Base-by-base conservation (phyloP, 2,113 vertebrate genomes). In the Lutjanus erythropterus region DNA sequence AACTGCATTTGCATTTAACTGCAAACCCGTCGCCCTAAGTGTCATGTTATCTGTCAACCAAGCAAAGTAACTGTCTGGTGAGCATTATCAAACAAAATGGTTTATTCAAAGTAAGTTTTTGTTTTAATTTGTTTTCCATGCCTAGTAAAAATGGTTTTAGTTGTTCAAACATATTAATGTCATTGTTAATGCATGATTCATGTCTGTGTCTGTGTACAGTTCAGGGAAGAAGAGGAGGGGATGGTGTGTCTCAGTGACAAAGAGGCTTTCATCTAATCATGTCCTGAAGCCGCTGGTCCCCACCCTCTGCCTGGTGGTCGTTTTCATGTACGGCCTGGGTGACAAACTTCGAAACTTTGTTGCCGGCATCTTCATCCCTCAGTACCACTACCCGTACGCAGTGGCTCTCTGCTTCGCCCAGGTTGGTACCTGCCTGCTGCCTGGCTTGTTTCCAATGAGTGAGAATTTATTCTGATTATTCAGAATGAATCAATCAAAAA, bases 341-440 rank as follows among this genome's bases (percentile, higher is more conserved):
- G 92, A 94, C 75, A 87, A 70, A 29, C 94, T 95, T 19, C 74
- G 86, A 29, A 87, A 86, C 78, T 95, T 96, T 84, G 90, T 96
- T 44, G 81, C 76, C 0, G 41, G 78, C 27, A 62, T 96, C 82
- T 95, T 96, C 79, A 88, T 96, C 73, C 90, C 94, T 8, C 95
- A 96, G 90, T 96, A 96, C 73, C 94, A 90, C 83, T 96, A 91
- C 80, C 91, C 91, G 0, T 95, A 92, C 33, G 81, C 79, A 12
- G 91, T 91, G 31, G 91, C 92, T 25, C 87, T 96, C 59, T 91
- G 89, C 69, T 93, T 96, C 12, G 86, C 78, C 14, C 92, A 96
- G 95, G 95, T 96, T 46, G 41, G 90, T 85, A 15, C 6, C 75
- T 39, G 18, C 6, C 75, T 39, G 37, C 19, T 49, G 29, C 6